Percentiles rank a stretch among this genome's conserved stretches.
These are phyloP conservation scores for Clarias fuscus DNA, from an alignment of 2,797 vertebrate species.

Conservation along the genomic window DNA sequence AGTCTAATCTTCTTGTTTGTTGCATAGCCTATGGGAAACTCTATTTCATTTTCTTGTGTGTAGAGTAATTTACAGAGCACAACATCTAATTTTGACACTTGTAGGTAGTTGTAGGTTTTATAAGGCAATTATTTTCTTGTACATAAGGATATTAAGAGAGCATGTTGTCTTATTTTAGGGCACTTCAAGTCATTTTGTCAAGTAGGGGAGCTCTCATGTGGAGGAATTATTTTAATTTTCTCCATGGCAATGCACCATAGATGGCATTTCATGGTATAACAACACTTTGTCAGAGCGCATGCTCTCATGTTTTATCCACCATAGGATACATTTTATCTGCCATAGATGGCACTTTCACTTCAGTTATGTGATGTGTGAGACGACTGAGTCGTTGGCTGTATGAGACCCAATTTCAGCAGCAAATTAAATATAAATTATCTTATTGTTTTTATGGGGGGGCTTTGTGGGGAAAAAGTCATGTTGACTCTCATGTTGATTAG, in stretches of 20 bases:
- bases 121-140: neutral
- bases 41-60: neutral
- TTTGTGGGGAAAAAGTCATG: neutral
- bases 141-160: too few relatives aligned
- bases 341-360: neutral
- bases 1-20: too few relatives aligned
- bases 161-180: neutral
- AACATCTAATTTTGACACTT: neutral
- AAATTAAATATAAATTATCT: neutral
- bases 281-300: neutral
- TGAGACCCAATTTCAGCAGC: neutral
- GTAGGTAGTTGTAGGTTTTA: neutral
- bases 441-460: neutral
- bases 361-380: neutral
- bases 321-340: neutral
- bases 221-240: neutral
- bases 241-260: neutral
- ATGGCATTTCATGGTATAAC: neutral
- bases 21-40: too few relatives aligned
- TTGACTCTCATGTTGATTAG: neutral
- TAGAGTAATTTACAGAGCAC: neutral
- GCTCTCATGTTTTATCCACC: neutral
- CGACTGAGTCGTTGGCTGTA: neutral
- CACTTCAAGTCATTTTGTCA: neutral
- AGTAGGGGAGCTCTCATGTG: neutral